Percentiles rank a stretch among this genome's conserved stretches.
phyloP scores from a whole-genome alignment of 2,113 vertebrate genomes.

The Panurus biarmicus region DNA sequence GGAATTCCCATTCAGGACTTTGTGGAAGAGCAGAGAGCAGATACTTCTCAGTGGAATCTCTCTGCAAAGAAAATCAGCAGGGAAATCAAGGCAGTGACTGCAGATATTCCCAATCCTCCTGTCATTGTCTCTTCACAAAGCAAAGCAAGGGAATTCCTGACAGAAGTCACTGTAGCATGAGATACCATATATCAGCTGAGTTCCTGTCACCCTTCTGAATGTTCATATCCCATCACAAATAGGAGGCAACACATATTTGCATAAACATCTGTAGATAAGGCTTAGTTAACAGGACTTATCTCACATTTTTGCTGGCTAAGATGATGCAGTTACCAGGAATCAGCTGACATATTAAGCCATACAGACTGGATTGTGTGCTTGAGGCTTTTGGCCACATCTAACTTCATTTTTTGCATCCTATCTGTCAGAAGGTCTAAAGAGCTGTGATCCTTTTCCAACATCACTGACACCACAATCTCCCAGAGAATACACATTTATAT shows the following conservation, averaged over 20 bases:
- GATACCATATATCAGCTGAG: neutral
- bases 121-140: neutral
- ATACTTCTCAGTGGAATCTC: neutral
- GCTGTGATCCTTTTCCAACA: neutral
- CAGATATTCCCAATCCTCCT: neutral
- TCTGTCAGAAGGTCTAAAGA: neutral
- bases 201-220: neutral
- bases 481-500: neutral
- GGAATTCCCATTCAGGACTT: neutral
- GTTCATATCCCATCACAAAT: neutral
- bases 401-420: neutral
- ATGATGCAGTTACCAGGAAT: neutral
- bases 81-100: slow-evolving; percentile 12
- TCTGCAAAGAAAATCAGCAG: neutral
- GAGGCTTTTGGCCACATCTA: neutral
- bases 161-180: slow-evolving; percentile 22
- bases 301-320: neutral
- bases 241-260: neutral
- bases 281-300: neutral
- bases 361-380: neutral
- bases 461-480: neutral
- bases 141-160: slow-evolving; percentile 13
- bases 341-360: neutral
- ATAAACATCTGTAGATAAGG: neutral
- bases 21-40: neutral